A percentile compares a stretch with the other conserved stretches of the same genome.
phyloP scores from a whole-genome alignment of 1,140 invertebrate species.

The Tetraneura akinire region DNA sequence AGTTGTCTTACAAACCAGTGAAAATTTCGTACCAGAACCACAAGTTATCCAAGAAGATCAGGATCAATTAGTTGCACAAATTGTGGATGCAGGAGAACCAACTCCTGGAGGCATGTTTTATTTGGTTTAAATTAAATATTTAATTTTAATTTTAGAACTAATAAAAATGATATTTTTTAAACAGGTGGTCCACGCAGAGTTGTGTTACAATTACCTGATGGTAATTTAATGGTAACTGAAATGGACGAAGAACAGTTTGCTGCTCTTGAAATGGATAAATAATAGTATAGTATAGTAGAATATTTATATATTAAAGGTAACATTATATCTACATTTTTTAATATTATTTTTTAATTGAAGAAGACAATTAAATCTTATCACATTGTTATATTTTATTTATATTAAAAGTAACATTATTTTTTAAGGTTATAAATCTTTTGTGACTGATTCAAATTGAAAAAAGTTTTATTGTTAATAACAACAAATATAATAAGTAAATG shows the following conservation, averaged over 20 bases:
- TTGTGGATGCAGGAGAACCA: constrained; percentile 77
- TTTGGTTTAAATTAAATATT: neutral
- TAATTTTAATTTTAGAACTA: neutral
- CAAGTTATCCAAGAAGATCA: constrained; percentile 53
- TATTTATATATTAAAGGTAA: neutral
- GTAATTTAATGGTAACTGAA: constrained; percentile 81
- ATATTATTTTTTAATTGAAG: constrained; percentile 4
- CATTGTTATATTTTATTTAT: constrained; percentile 39
- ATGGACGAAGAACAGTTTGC: constrained; percentile 81
- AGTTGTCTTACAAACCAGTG: constrained; percentile 41
- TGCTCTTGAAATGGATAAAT: constrained; percentile 69
- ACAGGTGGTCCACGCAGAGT: constrained; percentile 77
- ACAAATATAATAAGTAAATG: neutral
- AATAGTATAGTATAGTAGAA: constrained; percentile 55
- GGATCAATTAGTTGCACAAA: constrained; percentile 77
- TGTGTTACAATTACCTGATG: constrained; percentile 76
- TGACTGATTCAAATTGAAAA: constrained; percentile 34
- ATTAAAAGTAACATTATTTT: neutral
- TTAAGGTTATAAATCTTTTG: neutral
- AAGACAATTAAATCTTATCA: constrained; percentile 3
- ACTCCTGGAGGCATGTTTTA: constrained; percentile 68
- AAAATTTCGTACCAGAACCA: constrained; percentile 27
- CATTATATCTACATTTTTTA: neutral
- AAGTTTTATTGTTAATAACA: neutral
- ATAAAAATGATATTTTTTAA: constrained; percentile 54